phyloP scores from a whole-genome alignment of 1,140 invertebrate species.

The Drosophila pectinifera region DNA sequence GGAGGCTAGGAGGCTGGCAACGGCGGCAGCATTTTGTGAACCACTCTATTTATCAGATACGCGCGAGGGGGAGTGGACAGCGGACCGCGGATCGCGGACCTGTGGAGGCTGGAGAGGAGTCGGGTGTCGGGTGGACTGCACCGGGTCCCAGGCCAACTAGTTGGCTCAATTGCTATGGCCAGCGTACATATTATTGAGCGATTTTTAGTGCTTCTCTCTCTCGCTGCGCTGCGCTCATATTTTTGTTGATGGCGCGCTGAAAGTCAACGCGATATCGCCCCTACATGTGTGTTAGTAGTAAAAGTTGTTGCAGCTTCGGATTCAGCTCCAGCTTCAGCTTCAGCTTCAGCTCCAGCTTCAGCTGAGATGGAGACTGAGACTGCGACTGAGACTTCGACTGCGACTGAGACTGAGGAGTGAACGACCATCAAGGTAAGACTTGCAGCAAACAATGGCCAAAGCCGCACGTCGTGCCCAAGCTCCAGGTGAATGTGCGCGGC shows the following conservation, averaged over 20 bases:
- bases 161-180: slow-evolving; percentile 82
- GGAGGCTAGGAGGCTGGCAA: slow-evolving; percentile 12
- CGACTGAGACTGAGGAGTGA: slow-evolving; percentile 51
- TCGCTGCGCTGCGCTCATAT: slow-evolving; percentile 65
- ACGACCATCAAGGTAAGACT: slow-evolving; percentile 82
- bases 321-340: slow-evolving; percentile 14
- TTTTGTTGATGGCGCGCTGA: slow-evolving; percentile 82
- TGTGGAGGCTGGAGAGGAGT: background rate
- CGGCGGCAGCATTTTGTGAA: slow-evolving; percentile 81
- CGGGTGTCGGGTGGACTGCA: slow-evolving; percentile 11
- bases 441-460: slow-evolving; percentile 79
- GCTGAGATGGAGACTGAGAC: slow-evolving; percentile 5
- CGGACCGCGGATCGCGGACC: background rate
- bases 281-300: slow-evolving; percentile 80
- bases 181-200: slow-evolving; percentile 82
- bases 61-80: slow-evolving; percentile 31
- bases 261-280: slow-evolving; percentile 61
- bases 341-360: background rate
- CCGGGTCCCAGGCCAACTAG: slow-evolving; percentile 63
- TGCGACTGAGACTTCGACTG: slow-evolving; percentile 10
- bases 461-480: slow-evolving; percentile 63
- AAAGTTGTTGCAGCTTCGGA: slow-evolving; percentile 71
- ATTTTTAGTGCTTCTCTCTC: slow-evolving; percentile 70
- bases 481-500: slow-evolving; percentile 76
- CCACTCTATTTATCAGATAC: slow-evolving; percentile 83